Evolutionary conservation across 2,888 invertebrate genomes (phyloP), one percentile per base, ranked within the genome.

Genomic region (Arenicola marina): DNA sequence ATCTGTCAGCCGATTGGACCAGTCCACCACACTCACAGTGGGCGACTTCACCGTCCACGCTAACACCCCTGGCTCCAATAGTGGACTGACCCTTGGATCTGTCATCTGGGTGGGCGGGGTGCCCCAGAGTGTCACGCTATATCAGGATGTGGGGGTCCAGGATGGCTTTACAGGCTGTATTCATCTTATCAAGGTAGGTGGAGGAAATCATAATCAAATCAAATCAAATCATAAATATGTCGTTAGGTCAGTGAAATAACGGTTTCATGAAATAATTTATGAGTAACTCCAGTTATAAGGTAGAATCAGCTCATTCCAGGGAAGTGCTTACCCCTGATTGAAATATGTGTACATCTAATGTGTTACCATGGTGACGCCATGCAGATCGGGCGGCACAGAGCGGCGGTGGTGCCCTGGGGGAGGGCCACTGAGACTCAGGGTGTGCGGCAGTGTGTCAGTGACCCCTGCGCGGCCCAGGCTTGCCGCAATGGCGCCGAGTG

Each of bases 101-200:
- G 31, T n/a, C 46, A 44, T 57, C 4, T 57, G 45, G 45, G 21
- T 57, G 3, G 57, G 57, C 28, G 57, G 57, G 29, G 46, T 57
- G 21, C 26, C 26, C n/a, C 29, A 45, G 21, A 28, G 24, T 21
- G n/a, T 24, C 11, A 1, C 11, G 24, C 26, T 56, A 24, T n/a
- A 44, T 2, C 18, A n/a, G 1, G 24, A 31, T n/a, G 29, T 46
- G 21, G 28, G n/a, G 29, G 26, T 57, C 32, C 1, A 26, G n/a
- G 32, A 26, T 28, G 57, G 57, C 32, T 57, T 57, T 46, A 26
- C 26, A 29, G 57, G 57, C 4, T 57, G 57, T 21, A 46, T 57
- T 7, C 57, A 46, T 24, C 21, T 45, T 46, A 29, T 57, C 45
- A 57, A 57, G 57, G 57, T 57, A 31, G n/a, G 21, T n/a, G n/a